Evolutionary conservation across 2,888 invertebrate genomes (phyloP).

Genomic region (Chaetogeoica ovagalla): DNA sequence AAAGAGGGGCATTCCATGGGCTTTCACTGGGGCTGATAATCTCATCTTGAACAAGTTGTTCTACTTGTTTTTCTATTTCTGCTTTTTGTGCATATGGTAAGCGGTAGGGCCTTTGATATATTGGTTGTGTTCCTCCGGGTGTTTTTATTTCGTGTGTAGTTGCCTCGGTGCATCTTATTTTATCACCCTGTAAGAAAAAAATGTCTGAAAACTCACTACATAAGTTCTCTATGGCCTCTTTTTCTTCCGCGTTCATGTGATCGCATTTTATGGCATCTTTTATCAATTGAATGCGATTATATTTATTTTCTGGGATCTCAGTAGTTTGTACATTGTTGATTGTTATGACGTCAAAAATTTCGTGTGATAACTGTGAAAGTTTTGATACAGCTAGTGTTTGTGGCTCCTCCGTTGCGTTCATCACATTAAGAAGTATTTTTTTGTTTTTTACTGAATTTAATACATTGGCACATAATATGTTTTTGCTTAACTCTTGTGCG

Average conservation of each 20-base stretch:
- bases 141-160: background rate
- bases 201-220: background rate
- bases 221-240: background rate
- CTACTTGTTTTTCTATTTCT: background rate
- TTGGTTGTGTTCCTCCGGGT: background rate
- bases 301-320: background rate
- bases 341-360: background rate
- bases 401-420: background rate
- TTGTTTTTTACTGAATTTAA: background rate
- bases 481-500: background rate
- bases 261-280: background rate
- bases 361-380: background rate
- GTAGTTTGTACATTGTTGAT: background rate
- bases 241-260: constrained; percentile 10
- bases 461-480: constrained; percentile 6
- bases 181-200: constrained; percentile 4
- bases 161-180: background rate
- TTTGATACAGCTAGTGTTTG: background rate
- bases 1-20: background rate
- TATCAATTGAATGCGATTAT: background rate
- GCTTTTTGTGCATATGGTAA: background rate
- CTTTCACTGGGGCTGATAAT: background rate
- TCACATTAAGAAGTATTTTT: background rate
- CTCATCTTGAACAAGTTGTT: background rate
- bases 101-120: background rate